Conservation (phyloP, 2,888 invertebrate species). For the Epinotia nisella region DNA sequence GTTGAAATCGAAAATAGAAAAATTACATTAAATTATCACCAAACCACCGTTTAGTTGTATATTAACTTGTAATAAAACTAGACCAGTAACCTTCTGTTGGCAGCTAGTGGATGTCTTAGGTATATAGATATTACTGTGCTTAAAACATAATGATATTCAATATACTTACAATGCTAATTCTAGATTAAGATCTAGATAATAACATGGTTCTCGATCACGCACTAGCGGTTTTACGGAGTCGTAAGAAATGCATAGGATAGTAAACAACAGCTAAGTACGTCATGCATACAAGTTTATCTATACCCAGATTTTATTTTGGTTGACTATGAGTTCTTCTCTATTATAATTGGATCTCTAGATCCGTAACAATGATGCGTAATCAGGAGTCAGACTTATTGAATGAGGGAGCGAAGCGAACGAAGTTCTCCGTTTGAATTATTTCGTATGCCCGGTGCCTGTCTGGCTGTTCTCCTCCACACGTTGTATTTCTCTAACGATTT, state of each 20-base stretch:
- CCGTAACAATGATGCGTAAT: background rate
- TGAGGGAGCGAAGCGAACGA: too few species aligned
- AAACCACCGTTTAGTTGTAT: background rate
- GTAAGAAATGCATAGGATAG: constrained; percentile 25
- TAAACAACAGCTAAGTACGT: background rate
- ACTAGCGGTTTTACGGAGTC: constrained; percentile 6
- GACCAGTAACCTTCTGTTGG: background rate
- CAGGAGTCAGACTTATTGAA: background rate
- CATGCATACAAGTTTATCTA: background rate
- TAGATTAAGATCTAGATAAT: constrained; percentile 27
- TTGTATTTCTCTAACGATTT: too few species aligned
- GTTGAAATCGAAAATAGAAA: background rate
- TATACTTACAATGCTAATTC: constrained; percentile 9
- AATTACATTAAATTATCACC: background rate
- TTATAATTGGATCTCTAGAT: background rate
- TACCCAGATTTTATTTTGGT: background rate
- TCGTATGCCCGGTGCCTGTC: too few species aligned
- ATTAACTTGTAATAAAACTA: background rate
- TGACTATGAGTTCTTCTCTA: background rate
- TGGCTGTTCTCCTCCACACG: too few species aligned
- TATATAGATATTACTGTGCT: background rate
- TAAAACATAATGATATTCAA: constrained; percentile 4
- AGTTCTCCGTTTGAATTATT: too few species aligned
- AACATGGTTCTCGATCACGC: constrained; percentile 15
- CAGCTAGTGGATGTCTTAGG: background rate